Base-by-base conservation (phyloP, 2,113 vertebrate genomes). In the Gymnogyps californianus region DNA sequence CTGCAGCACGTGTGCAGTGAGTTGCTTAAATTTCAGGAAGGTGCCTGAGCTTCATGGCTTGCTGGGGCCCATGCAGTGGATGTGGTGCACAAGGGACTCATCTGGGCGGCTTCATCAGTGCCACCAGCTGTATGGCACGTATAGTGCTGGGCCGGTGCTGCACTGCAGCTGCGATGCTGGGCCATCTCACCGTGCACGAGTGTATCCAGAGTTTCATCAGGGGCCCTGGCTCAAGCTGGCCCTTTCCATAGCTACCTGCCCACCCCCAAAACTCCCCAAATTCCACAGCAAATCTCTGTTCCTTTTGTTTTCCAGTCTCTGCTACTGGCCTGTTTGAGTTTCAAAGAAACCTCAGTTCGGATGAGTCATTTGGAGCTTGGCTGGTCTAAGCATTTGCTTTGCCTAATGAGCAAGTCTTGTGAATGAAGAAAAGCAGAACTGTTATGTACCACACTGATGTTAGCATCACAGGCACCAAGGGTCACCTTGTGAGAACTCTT, bases 161-260 rank as follows among this genome's bases (percentile, higher is more conserved):
- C 31, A 9, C 58, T 4, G 3, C 40, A 59, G 58, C 55, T 10
- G 0, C 6, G 38, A 13, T 40, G 34, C 46, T 1, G 7, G n/a
- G 42, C 64, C 0, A 0, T n/a, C 55, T 64, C 47, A 4, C 32
- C 4, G 0, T 9, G 54, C 2, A 0, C 0, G 0, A 32, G 26
- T 0, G 0, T 54, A 8, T 40, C 14, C 0, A 0, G n/a, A 18
- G 32, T 42, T 67, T n/a, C 11, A 4, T 9, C 17, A 36, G 14
- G 36, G n/a, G 6, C 54, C 5, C 16, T 13, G 0, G 64, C 57
- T 83, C 71, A 44, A 75, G 82, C 57, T 58, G n/a, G 15, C 31
- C 44, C 62, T 83, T 83, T 57, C 46, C 19, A 8, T 13, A 52
- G 26, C 36, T 61, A 34, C 40, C 24, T 0, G 0, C 18, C 31